Evolutionary conservation across 2,888 invertebrate genomes (phyloP).

Genomic region (Acronicta alni): DNA sequence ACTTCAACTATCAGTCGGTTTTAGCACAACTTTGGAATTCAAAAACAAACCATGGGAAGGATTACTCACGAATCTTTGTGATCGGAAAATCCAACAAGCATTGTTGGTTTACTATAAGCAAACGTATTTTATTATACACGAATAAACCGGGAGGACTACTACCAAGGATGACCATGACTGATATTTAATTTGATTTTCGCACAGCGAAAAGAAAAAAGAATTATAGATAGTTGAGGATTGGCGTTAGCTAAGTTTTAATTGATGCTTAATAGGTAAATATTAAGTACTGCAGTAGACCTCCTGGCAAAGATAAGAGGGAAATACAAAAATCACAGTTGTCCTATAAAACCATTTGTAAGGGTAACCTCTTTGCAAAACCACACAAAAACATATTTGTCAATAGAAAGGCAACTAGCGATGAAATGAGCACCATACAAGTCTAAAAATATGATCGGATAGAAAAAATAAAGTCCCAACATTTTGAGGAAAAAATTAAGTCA

Average conservation of each 20-base stretch:
- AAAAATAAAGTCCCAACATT: slow-evolving; percentile 3
- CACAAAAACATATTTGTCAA: slow-evolving; percentile 51
- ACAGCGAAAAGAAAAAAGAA: too few species aligned
- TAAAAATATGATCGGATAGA: slow-evolving; percentile 15
- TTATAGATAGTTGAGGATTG: too few species aligned
- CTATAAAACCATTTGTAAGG: slow-evolving; percentile 23
- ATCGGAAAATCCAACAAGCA: slow-evolving; percentile 5
- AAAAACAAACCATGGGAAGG: slow-evolving; percentile 32
- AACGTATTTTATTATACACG: neutral
- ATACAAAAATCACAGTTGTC: slow-evolving; percentile 31
- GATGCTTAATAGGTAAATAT: too few species aligned
- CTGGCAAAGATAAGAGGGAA: slow-evolving; percentile 1
- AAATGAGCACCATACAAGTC: slow-evolving; percentile 51
- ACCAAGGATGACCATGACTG: neutral
- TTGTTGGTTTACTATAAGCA: neutral
- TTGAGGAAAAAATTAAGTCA: neutral
- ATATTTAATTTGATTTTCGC: too few species aligned
- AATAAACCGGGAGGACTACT: slow-evolving; percentile 15
- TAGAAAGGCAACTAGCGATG: slow-evolving; percentile 61
- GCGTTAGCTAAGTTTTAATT: too few species aligned
- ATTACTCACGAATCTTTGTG: slow-evolving; percentile 7
- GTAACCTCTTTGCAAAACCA: slow-evolving; percentile 35
- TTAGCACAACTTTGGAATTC: slow-evolving; percentile 41
- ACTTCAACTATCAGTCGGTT: slow-evolving; percentile 19
- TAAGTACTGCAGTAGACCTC: slow-evolving; percentile 15